Percentiles rank a stretch among this genome's conserved stretches.
Evolutionary conservation across 2,888 invertebrate genomes (phyloP).

Genomic region (Spialia ferax): DNA sequence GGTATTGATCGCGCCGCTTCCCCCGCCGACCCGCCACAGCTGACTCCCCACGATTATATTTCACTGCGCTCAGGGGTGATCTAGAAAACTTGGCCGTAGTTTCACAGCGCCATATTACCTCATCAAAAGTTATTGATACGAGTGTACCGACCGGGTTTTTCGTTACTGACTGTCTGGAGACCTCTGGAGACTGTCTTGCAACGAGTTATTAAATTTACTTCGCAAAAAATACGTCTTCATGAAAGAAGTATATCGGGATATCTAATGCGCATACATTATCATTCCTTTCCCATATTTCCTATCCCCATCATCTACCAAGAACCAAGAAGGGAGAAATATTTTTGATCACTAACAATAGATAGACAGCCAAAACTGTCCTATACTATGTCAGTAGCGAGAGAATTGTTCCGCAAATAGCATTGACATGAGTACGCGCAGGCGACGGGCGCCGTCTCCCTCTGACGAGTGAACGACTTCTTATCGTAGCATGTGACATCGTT

Average conservation of each 20-base stretch:
- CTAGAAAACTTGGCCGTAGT: constrained; percentile 39
- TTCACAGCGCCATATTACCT: constrained; percentile 10
- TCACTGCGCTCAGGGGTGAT: constrained; percentile 13
- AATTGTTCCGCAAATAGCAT: constrained; percentile 74
- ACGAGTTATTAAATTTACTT: neutral
- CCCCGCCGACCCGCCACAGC: constrained; percentile 18
- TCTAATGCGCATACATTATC: neutral
- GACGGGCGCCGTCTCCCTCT: constrained; percentile 60
- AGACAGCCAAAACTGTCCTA: constrained; percentile 49
- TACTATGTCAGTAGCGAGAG: constrained; percentile 59
- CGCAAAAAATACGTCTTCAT: too few species aligned
- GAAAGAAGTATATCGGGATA: too few species aligned
- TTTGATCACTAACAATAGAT: constrained; percentile 28
- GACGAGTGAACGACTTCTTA: constrained; percentile 79
- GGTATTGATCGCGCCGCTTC: constrained; percentile 57
- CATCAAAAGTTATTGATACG: constrained; percentile 30
- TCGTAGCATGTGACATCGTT: constrained; percentile 71
- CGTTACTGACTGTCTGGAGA: constrained; percentile 14
- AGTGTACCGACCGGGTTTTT: neutral
- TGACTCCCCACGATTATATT: constrained; percentile 35
- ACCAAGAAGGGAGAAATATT: constrained; percentile 14
- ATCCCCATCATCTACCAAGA: neutral
- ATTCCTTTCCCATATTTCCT: neutral
- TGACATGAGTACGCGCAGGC: constrained; percentile 51
- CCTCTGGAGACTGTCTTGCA: constrained; percentile 10